Evolutionary conservation across 2,797 vertebrate species (phyloP), one percentile per base, ranked within the genome.

Genomic region (Pseudochromis fuscus): DNA sequence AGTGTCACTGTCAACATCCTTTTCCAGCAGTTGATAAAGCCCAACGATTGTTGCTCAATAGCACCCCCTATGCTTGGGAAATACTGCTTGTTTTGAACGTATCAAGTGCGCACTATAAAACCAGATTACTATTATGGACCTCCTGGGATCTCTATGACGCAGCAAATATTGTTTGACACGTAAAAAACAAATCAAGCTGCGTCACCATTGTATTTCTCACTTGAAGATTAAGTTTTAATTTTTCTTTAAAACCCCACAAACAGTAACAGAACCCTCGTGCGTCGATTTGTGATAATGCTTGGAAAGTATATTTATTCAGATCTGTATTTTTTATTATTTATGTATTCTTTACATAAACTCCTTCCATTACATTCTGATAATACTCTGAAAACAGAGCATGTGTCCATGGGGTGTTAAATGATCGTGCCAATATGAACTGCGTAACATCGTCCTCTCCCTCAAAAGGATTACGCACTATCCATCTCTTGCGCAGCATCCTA

Each of bases 401-500:
- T 65, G 49, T 37, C 62, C 73, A 76, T 1, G 74, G 68, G 67
- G 63, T 73, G 73, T 66, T 79, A 49, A 71, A 72, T 60, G 73
- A 52, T 69, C 63, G 78, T 84, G 81, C 55, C 86, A 83, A 85
- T 79, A 71, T 42, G 50, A 90, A 91, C 88, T 93, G 92, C 92
- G 92, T 92, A 93, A 93, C 86, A 84, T 55, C 78, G 81, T 83
- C 82, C 83, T 86, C 81, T 88, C 81, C 68, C 74, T 85, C 82
- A 77, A 66, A 81, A 79, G 79, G 87, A 91, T 89, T 92, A 90
- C 86, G 89, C 88, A 90, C 90, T 83, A 52, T 74, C 85, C 90
- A 86, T 89, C 90, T 90, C 86, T 82, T 91, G 91, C 91, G 91
- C 93, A 94, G 92, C 92, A 93, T 94, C 90, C 90, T 90, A 87